Base-by-base conservation (phyloP, 2,113 vertebrate species). In the Clupea harengus region DNA sequence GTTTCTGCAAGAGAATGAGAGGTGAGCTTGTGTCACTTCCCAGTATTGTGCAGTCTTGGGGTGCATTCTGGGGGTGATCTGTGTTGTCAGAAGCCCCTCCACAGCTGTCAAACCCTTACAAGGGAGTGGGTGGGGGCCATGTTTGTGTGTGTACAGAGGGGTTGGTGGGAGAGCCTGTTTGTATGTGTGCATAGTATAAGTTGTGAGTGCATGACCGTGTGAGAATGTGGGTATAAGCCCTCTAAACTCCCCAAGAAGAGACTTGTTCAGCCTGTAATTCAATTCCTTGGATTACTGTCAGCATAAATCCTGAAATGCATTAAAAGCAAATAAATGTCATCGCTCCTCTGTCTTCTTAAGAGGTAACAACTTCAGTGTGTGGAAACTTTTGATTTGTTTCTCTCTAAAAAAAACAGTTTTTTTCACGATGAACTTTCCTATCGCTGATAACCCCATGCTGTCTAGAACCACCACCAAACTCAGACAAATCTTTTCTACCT, bases 1-100 rank as follows among this genome's bases (percentile, higher is more conserved):
- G 89, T 89, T 94, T 92, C 83, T 83, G 90, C n/a, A 83, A 89
- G 52, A 88, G 91, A 92, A 94, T 94, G 92, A 80, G 28, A 75
- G 94, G 93, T 84, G 81, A 87, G 92, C 93, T 89, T 92, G 90
- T 89, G 87, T 90, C 85, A 82, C 89, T 95, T 95, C 93, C 92
- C 92, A 91, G 87, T 90, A 92, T 89, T 94, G 93, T 92, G 91
- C 92, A 89, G 91, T 92, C 92, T 89, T 92, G 72, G n/a, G n/a
- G n/a, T n/a, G 72, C 93, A 94, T 95, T 94, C 94, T 94, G 89
- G 90, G 92, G 92, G 87, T 92, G 93, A 95, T 93, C 92, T 92
- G 91, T 90, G 91, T 92, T 91, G 92, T 92, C 93, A 93, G 93
- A 92, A 87, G 93, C 87, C 93, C 88, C 88, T 90, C 89, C 91